A percentile compares a stretch with the other conserved stretches of the same genome.
These are phyloP conservation scores for Gastrophryne carolinensis DNA, from an alignment of 2,797 vertebrate species.

Conservation along the genomic window DNA sequence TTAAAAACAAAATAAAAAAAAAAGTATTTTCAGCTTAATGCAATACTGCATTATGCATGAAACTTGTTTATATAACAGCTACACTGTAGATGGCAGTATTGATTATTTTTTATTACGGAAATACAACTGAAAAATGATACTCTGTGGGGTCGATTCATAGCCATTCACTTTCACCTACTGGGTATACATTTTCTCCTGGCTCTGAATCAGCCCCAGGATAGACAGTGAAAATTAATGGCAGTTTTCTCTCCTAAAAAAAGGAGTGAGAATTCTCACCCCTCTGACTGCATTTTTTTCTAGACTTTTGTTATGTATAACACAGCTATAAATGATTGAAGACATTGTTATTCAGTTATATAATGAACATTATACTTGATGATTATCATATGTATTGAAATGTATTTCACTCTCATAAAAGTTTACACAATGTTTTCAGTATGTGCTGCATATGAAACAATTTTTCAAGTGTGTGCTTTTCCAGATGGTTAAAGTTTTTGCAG, in stretches of 20 bases:
- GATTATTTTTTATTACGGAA: constrained; percentile 64
- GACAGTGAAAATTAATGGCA: no score
- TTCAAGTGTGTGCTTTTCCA: constrained; percentile 3
- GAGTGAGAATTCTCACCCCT: no score
- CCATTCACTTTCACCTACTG: no score
- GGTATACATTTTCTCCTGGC: no score
- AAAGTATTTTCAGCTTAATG: neutral
- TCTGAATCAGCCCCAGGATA: no score
- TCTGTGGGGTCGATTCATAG: no score
- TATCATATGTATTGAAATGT: constrained; percentile 50
- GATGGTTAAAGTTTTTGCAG: constrained; percentile 9
- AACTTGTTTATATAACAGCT: no score
- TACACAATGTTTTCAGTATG: constrained; percentile 50
- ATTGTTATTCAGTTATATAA: constrained; percentile 46
- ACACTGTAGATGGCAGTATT: constrained; percentile 76
- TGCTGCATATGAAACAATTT: constrained; percentile 28
- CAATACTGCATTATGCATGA: neutral
- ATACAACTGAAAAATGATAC: no score
- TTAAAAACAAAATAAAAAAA: neutral
- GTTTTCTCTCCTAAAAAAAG: no score
- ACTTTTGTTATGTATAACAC: constrained; percentile 50
- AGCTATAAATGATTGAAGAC: constrained; percentile 51
- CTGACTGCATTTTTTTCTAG: constrained; percentile 59
- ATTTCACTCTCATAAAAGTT: constrained; percentile 46
- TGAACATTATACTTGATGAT: constrained; percentile 46